Conservation (phyloP, 2,888 invertebrate genomes). For the Biston stratarius region DNA sequence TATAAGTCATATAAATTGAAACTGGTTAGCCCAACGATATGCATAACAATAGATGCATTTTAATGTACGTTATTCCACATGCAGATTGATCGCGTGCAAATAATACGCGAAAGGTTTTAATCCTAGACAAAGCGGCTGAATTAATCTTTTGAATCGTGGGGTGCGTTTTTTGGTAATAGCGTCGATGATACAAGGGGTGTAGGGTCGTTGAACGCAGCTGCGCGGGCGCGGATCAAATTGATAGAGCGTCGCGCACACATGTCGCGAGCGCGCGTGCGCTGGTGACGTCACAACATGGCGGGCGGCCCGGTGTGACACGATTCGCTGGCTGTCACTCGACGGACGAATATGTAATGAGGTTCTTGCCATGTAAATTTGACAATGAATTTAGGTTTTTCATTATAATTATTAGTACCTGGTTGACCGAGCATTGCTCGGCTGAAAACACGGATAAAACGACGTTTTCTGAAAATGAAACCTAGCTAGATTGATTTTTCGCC, state of each 20-base stretch:
- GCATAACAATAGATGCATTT: slow-evolving; percentile 66
- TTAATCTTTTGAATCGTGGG: slow-evolving; percentile 79
- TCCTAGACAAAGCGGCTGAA: slow-evolving; percentile 77
- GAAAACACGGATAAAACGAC: too few relatives aligned
- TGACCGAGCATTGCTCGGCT: too few relatives aligned
- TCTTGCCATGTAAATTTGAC: slow-evolving; percentile 4
- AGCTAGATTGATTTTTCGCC: too few relatives aligned
- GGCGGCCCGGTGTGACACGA: slow-evolving; percentile 35
- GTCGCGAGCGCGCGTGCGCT: slow-evolving; percentile 64
- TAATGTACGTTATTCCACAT: slow-evolving; percentile 66
- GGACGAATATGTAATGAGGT: slow-evolving; percentile 41
- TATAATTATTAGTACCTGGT: too few relatives aligned
- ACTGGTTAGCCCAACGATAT: slow-evolving; percentile 59
- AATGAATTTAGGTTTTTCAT: neutral
- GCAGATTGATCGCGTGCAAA: slow-evolving; percentile 75
- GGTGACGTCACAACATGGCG: slow-evolving; percentile 62
- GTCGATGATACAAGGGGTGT: slow-evolving; percentile 44
- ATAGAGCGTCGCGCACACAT: slow-evolving; percentile 69
- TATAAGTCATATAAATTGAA: slow-evolving; percentile 46
- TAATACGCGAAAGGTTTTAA: slow-evolving; percentile 63
- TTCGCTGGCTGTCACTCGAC: slow-evolving; percentile 24
- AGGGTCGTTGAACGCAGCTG: slow-evolving; percentile 82
- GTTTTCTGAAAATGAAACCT: too few relatives aligned
- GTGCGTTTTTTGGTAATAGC: slow-evolving; percentile 67
- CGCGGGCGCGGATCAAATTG: slow-evolving; percentile 80